Evolutionary conservation across 2,888 invertebrate species (phyloP).

Genomic region (Steromphala cineraria): DNA sequence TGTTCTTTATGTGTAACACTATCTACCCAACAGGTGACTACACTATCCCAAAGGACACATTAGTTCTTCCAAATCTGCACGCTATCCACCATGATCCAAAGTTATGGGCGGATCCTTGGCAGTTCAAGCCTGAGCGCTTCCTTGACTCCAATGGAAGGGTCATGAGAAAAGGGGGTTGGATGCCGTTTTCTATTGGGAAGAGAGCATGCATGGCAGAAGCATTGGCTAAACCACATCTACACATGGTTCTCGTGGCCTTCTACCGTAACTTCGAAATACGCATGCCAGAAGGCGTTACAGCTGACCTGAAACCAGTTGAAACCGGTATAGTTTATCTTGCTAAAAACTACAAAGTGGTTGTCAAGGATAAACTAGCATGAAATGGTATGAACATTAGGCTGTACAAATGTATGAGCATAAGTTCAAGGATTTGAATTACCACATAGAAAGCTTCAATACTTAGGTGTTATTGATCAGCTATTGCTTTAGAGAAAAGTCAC

Average conservation of each 20-base stretch:
- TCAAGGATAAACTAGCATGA: no score
- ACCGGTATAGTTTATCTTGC: no score
- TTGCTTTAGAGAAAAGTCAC: no score
- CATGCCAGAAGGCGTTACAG: constrained; percentile 31
- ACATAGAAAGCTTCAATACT: no score
- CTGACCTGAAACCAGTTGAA: neutral
- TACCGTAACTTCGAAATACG: constrained; percentile 46
- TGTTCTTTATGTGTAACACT: no score
- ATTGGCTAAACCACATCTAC: constrained; percentile 59
- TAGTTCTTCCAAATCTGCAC: constrained; percentile 53
- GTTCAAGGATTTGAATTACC: no score
- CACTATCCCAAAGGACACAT: constrained; percentile 55
- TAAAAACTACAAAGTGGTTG: no score
- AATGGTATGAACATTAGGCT: no score
- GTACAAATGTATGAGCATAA: no score
- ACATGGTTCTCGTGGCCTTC: constrained; percentile 44
- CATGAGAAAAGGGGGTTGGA: constrained; percentile 47
- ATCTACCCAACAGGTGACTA: constrained; percentile 38
- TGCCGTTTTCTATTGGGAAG: constrained; percentile 63
- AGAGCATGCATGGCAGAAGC: constrained; percentile 64
- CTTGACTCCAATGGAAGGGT: constrained; percentile 55
- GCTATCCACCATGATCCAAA: constrained; percentile 55
- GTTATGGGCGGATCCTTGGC: constrained; percentile 52
- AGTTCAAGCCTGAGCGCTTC: constrained; percentile 61
- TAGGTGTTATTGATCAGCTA: no score